Conservation (phyloP, 1,140 invertebrate species). For the Tetranychus urticae region DNA sequence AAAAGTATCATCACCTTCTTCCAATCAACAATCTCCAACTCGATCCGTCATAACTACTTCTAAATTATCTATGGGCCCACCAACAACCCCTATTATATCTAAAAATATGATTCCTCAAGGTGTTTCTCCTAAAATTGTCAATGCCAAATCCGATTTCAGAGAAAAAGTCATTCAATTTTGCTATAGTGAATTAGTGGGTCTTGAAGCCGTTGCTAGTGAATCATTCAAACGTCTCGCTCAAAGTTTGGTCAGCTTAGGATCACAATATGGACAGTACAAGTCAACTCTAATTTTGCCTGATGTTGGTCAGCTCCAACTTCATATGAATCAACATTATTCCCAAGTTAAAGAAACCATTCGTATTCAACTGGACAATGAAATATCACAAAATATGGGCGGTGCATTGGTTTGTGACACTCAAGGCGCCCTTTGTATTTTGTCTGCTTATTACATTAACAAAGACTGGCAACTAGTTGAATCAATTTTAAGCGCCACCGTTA, state of each 20-base stretch:
- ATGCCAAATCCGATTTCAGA: constrained; percentile 4
- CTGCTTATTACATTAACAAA: constrained; percentile 4
- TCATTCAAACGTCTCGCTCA: constrained; percentile 3
- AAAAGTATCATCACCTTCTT: not conserved
- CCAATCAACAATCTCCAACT: not conserved
- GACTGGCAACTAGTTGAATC: constrained; percentile 6
- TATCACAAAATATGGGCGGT: constrained; percentile 3
- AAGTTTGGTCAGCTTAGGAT: constrained; percentile 1
- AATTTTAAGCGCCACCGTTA: constrained; percentile 1
- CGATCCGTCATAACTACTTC: not conserved
- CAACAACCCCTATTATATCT: not conserved
- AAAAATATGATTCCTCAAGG: not conserved
- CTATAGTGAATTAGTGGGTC: constrained; percentile 3
- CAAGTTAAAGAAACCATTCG: not conserved
- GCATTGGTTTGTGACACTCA: constrained; percentile 8
- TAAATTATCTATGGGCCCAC: not conserved
- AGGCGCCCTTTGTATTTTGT: constrained; percentile 5
- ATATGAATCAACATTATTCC: not conserved
- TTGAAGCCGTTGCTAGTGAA: constrained; percentile 1
- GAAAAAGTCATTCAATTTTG: constrained; percentile 6
- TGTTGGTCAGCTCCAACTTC: not conserved
- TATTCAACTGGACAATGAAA: not conserved
- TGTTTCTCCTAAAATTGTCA: not conserved
- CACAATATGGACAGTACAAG: not conserved
- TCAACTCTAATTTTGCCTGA: constrained; percentile 2